Base-by-base conservation (phyloP, 2,888 invertebrate species). In the Trichogramma dendrolimi region DNA sequence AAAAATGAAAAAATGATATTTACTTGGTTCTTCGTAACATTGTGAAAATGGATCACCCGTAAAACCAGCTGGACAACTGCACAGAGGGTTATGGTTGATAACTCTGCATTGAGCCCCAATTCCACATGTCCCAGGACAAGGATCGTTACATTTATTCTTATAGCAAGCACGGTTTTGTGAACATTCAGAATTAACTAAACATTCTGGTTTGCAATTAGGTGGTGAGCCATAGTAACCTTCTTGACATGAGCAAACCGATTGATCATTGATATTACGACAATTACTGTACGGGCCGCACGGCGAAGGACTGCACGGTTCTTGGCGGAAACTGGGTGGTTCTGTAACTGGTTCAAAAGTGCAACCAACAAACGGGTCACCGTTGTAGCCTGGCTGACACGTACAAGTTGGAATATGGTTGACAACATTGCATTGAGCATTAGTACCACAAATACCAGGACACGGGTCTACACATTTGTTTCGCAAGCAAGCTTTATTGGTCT, bases 391-490 rank as follows among this genome's bases (percentile, higher is more conserved):
- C 11, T 85, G 75, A 73, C 94, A 94, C 5, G 87, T 89, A 75
- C 94, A 94, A 52, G 88, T 87, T n/a, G 94, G 93, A 51, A 91
- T 85, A 75, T 94, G 94, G 75, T 92, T 92, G 10, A 91, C 86
- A 4, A 92, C 92, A 50, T 86, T 85, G 74, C 94, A 94, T 74
- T 91, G 88, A 3, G 94, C 91, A 75, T 89, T 88, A 58, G 84
- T 83, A 5, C 93, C 94, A 75, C 94, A 94, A 62, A 90, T 86
- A 64, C 92, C 92, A 10, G 91, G 90, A 71, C 94, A 94, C 49
- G 94, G 94, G 81, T 94, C 90, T 56, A 84, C 83, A 74, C 94
- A 94, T 77, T 92, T 92, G 75, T 90, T 91, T 71, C 89, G 85
- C 50, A 89, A 84, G 72, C 94, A 94, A 50, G 92, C 88, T 76